phyloP scores from a whole-genome alignment of 2,888 invertebrate genomes.

The Oxyteleia sp. region DNA sequence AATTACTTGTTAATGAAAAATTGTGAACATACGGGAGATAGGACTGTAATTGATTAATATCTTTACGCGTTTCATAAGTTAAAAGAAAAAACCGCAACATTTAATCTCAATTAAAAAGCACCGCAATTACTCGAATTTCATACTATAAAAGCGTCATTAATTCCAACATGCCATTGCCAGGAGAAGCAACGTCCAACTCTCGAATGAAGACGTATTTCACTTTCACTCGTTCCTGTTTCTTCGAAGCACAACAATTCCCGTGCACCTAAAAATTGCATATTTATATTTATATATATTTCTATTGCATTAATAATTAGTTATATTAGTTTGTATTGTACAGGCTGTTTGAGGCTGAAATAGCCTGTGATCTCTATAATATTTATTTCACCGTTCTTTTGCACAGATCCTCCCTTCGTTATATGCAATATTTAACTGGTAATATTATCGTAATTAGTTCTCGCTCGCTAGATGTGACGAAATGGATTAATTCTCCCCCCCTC shows the following conservation, averaged over 20 bases:
- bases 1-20: too few species aligned
- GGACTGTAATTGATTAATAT: too few species aligned
- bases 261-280: slow-evolving; percentile 46
- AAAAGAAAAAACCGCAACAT: neutral
- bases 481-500: slow-evolving; percentile 55
- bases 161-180: slow-evolving; percentile 26
- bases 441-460: slow-evolving; percentile 77
- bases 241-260: slow-evolving; percentile 7
- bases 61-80: too few species aligned
- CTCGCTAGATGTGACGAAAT: slow-evolving; percentile 71
- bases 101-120: slow-evolving; percentile 23
- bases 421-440: slow-evolving; percentile 69
- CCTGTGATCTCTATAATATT: slow-evolving; percentile 81
- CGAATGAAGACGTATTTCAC: slow-evolving; percentile 59
- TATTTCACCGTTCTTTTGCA: slow-evolving; percentile 76
- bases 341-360: slow-evolving; percentile 81
- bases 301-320: slow-evolving; percentile 86
- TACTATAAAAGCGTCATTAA: slow-evolving; percentile 45
- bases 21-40: too few species aligned
- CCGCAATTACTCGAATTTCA: slow-evolving; percentile 25
- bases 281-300: slow-evolving; percentile 75
- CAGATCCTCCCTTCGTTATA: slow-evolving; percentile 72
- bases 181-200: slow-evolving; percentile 38
- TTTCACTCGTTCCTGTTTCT: slow-evolving; percentile 56
- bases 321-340: slow-evolving; percentile 87